Percentiles rank a stretch among this genome's conserved stretches.
Conservation (phyloP, 1,140 invertebrate species). For the Drosophila lini region DNA sequence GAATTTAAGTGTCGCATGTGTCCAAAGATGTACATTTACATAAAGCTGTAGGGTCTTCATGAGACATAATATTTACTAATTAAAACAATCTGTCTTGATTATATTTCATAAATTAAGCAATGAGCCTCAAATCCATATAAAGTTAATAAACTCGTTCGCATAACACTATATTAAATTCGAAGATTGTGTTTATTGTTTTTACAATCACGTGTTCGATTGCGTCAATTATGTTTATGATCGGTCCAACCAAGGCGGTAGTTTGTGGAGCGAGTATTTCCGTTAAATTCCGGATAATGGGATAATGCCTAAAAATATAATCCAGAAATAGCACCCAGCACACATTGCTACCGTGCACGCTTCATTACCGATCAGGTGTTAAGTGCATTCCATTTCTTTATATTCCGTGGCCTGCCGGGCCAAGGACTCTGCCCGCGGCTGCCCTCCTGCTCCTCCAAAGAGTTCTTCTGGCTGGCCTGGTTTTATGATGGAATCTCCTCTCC, state of each 20-base stretch:
- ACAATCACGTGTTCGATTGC: not conserved
- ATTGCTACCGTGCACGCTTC: conserved; percentile 31
- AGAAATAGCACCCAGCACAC: conserved; percentile 24
- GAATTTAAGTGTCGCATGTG: not conserved
- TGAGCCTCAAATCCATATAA: too few relatives aligned
- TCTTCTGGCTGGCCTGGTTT: conserved; percentile 43
- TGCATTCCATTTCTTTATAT: conserved; percentile 40
- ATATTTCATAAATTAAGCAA: not conserved
- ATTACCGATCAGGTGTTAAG: conserved; percentile 78
- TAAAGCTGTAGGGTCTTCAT: too few relatives aligned
- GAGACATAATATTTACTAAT: not conserved
- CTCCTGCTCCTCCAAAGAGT: not conserved
- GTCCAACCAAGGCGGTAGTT: not conserved
- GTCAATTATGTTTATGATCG: not conserved
- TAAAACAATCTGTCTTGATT: not conserved
- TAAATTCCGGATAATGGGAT: conserved; percentile 4
- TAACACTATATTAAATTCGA: not conserved
- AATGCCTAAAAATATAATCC: conserved; percentile 21
- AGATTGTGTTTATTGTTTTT: not conserved
- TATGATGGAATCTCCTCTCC: conserved; percentile 70
- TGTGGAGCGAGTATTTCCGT: not conserved
- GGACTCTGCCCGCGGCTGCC: conserved; percentile 32
- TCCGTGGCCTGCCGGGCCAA: conserved; percentile 33
- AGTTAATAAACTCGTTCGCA: not conserved
- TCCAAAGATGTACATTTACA: not conserved